Percentiles rank a stretch among this genome's conserved stretches.
These are phyloP conservation scores for Decapterus maruadsi DNA, from an alignment of 2,797 vertebrate species.

Conservation along the genomic window DNA sequence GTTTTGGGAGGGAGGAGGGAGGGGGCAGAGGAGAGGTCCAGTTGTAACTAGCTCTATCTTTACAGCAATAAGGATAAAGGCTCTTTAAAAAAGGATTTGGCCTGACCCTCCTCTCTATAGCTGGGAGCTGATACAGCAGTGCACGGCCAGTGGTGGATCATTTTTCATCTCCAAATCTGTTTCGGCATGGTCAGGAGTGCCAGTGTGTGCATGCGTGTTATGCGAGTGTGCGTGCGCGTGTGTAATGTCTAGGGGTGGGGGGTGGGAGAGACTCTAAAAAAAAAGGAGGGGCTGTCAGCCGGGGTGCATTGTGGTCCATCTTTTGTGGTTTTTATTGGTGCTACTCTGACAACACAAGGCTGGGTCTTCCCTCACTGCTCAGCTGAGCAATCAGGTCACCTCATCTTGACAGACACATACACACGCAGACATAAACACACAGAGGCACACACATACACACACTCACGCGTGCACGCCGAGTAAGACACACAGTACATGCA, in stretches of 20 bases:
- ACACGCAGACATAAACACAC: slow-evolving; percentile 73
- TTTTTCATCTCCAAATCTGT: slow-evolving; percentile 84
- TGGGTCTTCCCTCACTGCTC: slow-evolving; percentile 85
- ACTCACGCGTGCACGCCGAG: slow-evolving; percentile 15
- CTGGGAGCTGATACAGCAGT: slow-evolving; percentile 76
- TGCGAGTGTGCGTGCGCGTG: slow-evolving; percentile 25
- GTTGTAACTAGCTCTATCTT: slow-evolving; percentile 55
- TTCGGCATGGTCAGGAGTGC: slow-evolving; percentile 73
- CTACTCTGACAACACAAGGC: slow-evolving; percentile 75
- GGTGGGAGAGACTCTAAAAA: background rate
- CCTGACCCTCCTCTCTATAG: slow-evolving; percentile 70
- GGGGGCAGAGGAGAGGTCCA: slow-evolving; percentile 26
- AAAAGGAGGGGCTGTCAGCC: slow-evolving; percentile 49
- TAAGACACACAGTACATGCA: slow-evolving; percentile 65
- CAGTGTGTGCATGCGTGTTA: slow-evolving; percentile 34
- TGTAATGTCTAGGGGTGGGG: background rate
- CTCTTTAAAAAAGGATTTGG: slow-evolving; percentile 72
- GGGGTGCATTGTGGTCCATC: slow-evolving; percentile 65
- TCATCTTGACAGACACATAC: slow-evolving; percentile 79
- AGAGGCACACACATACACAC: slow-evolving; percentile 54
- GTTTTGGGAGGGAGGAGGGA: background rate
- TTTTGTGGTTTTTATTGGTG: slow-evolving; percentile 63
- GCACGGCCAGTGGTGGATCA: slow-evolving; percentile 73
- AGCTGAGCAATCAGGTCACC: slow-evolving; percentile 90
- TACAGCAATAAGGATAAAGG: slow-evolving; percentile 68